Conservation (phyloP, 2,888 invertebrate genomes). For the Apoderus coryli region DNA sequence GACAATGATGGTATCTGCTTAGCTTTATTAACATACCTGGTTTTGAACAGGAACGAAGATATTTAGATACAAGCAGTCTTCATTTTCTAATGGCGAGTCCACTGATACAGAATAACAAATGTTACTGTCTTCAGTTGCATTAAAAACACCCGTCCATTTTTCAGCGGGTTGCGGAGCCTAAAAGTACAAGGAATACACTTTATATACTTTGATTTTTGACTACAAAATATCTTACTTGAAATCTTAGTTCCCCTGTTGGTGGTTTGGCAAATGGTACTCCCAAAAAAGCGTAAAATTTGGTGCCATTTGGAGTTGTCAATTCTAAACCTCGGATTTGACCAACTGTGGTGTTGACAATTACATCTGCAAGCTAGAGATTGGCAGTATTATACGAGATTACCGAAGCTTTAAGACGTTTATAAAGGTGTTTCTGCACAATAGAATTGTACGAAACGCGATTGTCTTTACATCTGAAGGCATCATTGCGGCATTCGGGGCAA, state of each 20-base stretch:
- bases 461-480: no score
- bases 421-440: no score
- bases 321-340: constrained; percentile 14
- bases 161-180: constrained; percentile 17
- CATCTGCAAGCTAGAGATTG: constrained; percentile 10
- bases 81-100: constrained; percentile 14
- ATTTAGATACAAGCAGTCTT: constrained; percentile 21
- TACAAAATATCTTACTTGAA: constrained; percentile 16
- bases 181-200: constrained; percentile 9
- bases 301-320: constrained; percentile 11
- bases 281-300: constrained; percentile 17
- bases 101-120: constrained; percentile 14
- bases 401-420: no score
- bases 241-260: constrained; percentile 18
- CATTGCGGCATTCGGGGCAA: no score
- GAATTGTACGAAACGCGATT: no score
- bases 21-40: constrained; percentile 15
- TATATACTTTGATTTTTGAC: no score
- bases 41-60: constrained; percentile 15
- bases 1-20: no score
- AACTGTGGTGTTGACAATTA: constrained; percentile 11
- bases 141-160: constrained; percentile 17
- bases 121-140: constrained; percentile 16
- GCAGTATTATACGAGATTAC: no score
- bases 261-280: constrained; percentile 20